Base-by-base conservation (phyloP, 2,888 invertebrate genomes). In the Linnaemya tessellans region DNA sequence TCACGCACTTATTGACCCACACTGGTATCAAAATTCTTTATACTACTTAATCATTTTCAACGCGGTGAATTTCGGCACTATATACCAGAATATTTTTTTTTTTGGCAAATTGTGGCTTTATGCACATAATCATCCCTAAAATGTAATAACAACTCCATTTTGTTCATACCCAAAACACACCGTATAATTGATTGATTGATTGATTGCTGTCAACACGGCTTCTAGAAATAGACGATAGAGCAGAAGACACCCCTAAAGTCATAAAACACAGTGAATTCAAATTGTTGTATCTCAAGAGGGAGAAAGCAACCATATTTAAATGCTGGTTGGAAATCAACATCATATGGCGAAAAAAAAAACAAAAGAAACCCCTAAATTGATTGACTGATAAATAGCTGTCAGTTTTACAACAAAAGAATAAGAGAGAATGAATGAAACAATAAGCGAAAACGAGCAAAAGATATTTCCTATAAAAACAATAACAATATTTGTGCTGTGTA, bases 171-270 rank as follows among this genome's bases (percentile, higher is more conserved):
- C 43, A 4, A 9, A n/a, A 30, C 15, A 3, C 0, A 18, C 8
- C 15, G 9, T 25, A 8, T 30, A 58, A n/a, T 58, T 67, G 8
- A 18, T 30, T 84, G 84, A 18, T 30, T 84, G 84, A 83, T 83
- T 74, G 74, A 84, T 79, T 73, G 68, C 68, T 68, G 68, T 54
- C 68, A 54, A n/a, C 18, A 8, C 9, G n/a, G 20, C 4, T 30
- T 20, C 35, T 68, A 2, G 2, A 4, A 15, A 22, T 11, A 54
- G 3, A 25, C 5, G 54, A 13, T n/a, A 0, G 35, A 10, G 5
- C 5, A 30, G n/a, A 51, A 78, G 71, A 65, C 58, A 83, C 51
- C 83, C 77, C 35, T 78, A 65, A 73, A 70, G 11, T 68, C 46
- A 78, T 58, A 43, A 30, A 71, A n/a, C 51, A 54, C 8, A 13